Evolutionary conservation across 2,113 vertebrate genomes (phyloP).

Genomic region (Heloderma charlesbogerti): DNA sequence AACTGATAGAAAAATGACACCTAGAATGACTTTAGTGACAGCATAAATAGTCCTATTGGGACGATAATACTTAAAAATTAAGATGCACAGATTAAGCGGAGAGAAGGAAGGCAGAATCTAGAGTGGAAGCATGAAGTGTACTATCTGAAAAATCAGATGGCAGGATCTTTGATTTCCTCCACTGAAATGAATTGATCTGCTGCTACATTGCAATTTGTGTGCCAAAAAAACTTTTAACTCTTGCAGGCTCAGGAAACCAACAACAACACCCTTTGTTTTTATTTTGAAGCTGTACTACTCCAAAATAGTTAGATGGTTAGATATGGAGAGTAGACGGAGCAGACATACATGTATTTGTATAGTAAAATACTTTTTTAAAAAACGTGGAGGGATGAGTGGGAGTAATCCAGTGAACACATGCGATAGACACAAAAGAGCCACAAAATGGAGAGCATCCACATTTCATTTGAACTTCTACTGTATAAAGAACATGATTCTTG

Average conservation of each 20-base stretch:
- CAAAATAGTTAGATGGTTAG: neutral
- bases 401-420: slow-evolving; percentile 41
- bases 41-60: slow-evolving; percentile 23
- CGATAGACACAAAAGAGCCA: slow-evolving; percentile 58
- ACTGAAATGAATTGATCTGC: slow-evolving; percentile 86
- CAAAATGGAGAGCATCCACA: slow-evolving; percentile 52
- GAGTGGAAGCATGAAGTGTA: slow-evolving; percentile 61
- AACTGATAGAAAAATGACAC: neutral
- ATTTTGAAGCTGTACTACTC: neutral
- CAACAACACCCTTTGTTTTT: slow-evolving; percentile 11
- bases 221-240: slow-evolving; percentile 80
- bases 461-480: slow-evolving; percentile 44
- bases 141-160: slow-evolving; percentile 76
- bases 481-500: slow-evolving; percentile 36
- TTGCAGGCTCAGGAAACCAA: slow-evolving; percentile 37
- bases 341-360: neutral
- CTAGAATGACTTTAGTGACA: slow-evolving; percentile 14
- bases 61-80: slow-evolving; percentile 32
- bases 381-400: neutral
- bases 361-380: slow-evolving; percentile 25
- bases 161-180: slow-evolving; percentile 79
- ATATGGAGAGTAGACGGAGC: slow-evolving; percentile 62
- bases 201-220: slow-evolving; percentile 76
- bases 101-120: slow-evolving; percentile 52
- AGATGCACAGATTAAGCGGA: slow-evolving; percentile 37